phyloP scores from a whole-genome alignment of 2,888 invertebrate genomes.

The Athalia cordata region DNA sequence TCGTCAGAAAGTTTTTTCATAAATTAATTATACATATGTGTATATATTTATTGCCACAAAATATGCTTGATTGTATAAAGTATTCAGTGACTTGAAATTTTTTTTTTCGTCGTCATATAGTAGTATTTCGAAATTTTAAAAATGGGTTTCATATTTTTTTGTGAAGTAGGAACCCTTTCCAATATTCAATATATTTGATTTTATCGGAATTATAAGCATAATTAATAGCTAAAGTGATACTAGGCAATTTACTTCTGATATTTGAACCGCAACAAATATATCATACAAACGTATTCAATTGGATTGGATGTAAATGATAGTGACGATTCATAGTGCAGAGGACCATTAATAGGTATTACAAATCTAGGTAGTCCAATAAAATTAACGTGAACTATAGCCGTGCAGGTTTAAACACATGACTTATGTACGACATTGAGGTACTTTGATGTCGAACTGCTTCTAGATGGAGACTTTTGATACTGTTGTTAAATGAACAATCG shows the following conservation, averaged over 20 bases:
- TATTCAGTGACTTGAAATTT: too few relatives aligned
- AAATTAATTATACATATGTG: too few relatives aligned
- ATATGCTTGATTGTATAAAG: too few relatives aligned
- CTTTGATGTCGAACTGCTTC: background rate
- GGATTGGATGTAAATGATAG: background rate
- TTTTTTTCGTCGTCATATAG: background rate
- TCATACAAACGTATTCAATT: constrained; percentile 1
- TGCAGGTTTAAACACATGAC: too few relatives aligned
- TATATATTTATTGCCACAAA: too few relatives aligned
- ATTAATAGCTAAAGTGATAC: background rate
- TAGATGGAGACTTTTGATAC: constrained; percentile 22
- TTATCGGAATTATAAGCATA: constrained; percentile 3
- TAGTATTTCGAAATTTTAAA: background rate
- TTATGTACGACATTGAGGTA: too few relatives aligned
- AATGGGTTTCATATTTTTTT: background rate
- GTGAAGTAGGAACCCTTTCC: background rate
- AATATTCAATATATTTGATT: background rate
- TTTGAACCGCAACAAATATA: constrained; percentile 8
- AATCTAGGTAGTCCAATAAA: too few relatives aligned
- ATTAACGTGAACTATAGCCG: too few relatives aligned
- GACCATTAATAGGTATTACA: too few relatives aligned
- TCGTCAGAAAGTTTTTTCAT: too few relatives aligned
- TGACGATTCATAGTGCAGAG: too few relatives aligned
- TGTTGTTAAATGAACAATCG: constrained; percentile 31
- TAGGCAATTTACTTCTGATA: background rate